Conservation (phyloP, 2,797 vertebrate genomes). For the Falco berigora region DNA sequence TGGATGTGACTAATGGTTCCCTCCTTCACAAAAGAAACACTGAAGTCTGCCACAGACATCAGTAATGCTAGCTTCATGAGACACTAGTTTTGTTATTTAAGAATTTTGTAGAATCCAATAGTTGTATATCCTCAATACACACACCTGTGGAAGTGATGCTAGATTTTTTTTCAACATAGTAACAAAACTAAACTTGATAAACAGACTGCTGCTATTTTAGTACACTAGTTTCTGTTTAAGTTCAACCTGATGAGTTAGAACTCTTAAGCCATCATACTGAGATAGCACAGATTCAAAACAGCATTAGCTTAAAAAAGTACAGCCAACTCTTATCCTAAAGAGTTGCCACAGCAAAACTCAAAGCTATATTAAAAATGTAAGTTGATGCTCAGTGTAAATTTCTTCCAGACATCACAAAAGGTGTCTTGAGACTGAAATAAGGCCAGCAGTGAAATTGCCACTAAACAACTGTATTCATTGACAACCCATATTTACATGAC, state of each 20-base stretch:
- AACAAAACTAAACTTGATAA: background rate
- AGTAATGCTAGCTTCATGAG: background rate
- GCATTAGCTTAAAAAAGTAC: background rate
- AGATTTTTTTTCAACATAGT: background rate
- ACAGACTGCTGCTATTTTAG: background rate
- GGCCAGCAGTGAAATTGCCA: background rate
- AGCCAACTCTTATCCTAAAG: background rate
- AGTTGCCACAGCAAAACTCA: background rate
- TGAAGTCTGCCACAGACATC: background rate
- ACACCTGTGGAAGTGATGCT: background rate
- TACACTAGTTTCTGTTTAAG: background rate
- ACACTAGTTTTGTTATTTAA: background rate
- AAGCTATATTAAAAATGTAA: conserved; percentile 15
- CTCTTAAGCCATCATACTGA: background rate
- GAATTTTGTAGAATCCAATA: background rate
- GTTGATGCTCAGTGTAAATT: background rate
- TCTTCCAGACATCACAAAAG: background rate
- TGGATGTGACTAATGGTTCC: background rate
- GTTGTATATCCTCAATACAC: background rate
- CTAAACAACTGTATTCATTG: background rate
- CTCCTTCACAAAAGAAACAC: background rate
- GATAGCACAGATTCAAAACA: conserved; percentile 24
- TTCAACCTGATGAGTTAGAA: conserved; percentile 13
- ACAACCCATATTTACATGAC: background rate
- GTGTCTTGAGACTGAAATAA: background rate